These are phyloP conservation scores for Xylota sylvarum DNA, from an alignment of 2,888 invertebrate genomes.

Conservation along the genomic window DNA sequence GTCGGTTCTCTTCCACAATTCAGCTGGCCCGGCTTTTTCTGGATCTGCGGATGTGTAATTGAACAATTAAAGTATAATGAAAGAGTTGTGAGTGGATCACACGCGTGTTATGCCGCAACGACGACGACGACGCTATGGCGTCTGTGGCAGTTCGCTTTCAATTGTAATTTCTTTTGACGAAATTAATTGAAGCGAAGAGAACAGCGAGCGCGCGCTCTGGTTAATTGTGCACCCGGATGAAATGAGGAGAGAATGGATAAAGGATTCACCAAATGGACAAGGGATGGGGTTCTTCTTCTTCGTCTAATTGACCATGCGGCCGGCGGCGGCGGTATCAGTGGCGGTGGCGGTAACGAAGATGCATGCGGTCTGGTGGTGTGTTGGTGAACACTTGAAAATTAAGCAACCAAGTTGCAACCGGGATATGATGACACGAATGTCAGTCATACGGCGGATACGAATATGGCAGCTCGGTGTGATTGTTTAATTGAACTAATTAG, in stretches of 20 bases:
- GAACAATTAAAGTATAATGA: conserved; percentile 73
- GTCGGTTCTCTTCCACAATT: no score
- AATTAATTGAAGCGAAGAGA: conserved; percentile 74
- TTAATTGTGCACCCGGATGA: conserved; percentile 62
- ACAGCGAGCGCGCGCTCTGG: conserved; percentile 46
- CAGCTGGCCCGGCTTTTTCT: conserved; percentile 33
- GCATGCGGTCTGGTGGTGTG: conserved; percentile 26
- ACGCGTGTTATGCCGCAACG: conserved; percentile 67
- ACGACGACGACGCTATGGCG: conserved; percentile 44
- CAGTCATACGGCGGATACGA: conserved; percentile 15
- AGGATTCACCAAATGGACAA: conserved; percentile 49
- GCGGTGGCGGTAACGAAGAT: conserved; percentile 18
- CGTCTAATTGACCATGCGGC: conserved; percentile 68
- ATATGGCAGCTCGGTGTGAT: conserved; percentile 41
- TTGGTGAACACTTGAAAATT: conserved; percentile 57
- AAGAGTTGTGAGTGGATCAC: conserved; percentile 75
- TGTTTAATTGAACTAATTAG: conserved; percentile 68
- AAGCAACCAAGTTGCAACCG: conserved; percentile 43
- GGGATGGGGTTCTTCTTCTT: conserved; percentile 45
- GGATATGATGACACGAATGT: conserved; percentile 7
- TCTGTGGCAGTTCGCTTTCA: conserved; percentile 64
- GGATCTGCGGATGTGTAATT: conserved; percentile 71
- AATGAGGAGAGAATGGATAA: conserved; percentile 20
- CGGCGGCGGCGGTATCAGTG: conserved; percentile 3
- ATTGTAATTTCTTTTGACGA: conserved; percentile 75